Evolutionary conservation across 2,113 vertebrate species (phyloP).

Genomic region (human): DNA sequence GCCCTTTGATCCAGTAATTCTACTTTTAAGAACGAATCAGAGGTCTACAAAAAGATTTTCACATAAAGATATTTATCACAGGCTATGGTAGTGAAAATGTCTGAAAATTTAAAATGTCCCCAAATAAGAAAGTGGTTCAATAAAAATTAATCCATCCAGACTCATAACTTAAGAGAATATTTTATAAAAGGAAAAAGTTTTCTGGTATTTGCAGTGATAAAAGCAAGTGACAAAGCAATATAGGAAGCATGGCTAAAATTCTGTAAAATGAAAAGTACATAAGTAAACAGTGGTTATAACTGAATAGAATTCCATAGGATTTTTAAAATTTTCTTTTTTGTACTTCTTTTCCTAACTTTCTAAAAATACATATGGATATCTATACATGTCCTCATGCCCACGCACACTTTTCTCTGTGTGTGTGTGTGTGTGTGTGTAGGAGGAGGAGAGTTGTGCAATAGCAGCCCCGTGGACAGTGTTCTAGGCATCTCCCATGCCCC

Average conservation of each 20-base stretch:
- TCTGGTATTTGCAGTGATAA: not conserved
- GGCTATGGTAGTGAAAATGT: not conserved
- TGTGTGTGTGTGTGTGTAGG: too few relatives aligned
- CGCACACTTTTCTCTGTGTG: not conserved
- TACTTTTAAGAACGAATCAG: not conserved
- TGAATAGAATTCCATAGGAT: not conserved
- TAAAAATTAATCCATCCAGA: not conserved
- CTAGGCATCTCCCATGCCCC: not conserved
- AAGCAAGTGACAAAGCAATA: not conserved
- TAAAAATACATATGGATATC: not conserved
- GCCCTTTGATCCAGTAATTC: not conserved
- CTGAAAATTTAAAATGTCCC: not conserved
- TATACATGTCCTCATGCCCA: not conserved
- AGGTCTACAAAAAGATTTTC: not conserved
- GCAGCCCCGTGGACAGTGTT: not conserved
- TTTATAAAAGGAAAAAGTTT: not conserved
- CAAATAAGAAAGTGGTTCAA: not conserved
- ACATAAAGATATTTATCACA: not conserved
- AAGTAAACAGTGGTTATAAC: not conserved
- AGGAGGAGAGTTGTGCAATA: conserved; percentile 6
- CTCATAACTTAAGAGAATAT: not conserved
- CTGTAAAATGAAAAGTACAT: not conserved
- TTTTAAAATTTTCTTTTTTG: not conserved
- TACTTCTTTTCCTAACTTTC: not conserved
- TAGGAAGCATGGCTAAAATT: not conserved